Base-by-base conservation (phyloP, 2,113 vertebrate genomes). In the Hippocampus comes region DNA sequence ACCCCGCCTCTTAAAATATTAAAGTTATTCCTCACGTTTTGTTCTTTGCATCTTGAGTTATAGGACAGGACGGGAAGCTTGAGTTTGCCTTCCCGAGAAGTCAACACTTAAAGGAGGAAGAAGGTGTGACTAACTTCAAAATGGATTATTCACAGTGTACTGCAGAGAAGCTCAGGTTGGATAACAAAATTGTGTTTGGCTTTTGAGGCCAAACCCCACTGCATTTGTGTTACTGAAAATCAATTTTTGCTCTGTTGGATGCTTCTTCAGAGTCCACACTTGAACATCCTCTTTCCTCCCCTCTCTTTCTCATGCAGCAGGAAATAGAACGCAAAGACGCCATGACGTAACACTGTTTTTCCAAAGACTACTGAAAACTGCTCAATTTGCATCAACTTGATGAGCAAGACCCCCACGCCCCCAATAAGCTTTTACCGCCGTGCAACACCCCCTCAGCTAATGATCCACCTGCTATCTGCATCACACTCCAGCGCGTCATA, bases 61-160 rank as follows among this genome's bases (percentile, higher is more conserved):
- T 78, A 63, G 27, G 63, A 82, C 60, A 73, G 67, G 81, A 89
- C 77, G 76, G 18, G 57, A 46, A 68, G 70, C 67, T 70, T 79
- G 71, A n/a, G 75, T 21, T 1, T 53, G 73, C 41, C 68, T 68
- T 81, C 70, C 71, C 27, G 6, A 23, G 64, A 49, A 77, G 83
- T 84, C 69, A 78, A 60, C 75, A 82, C 60, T 73, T 63, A 57
- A 79, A 60, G 65, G 79, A 84, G 67, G 66, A 57, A 70, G 69
- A 76, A 76, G 78, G 76, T 78, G 78, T 55, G 76, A 83, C 76
- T 78, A 70, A 77, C 78, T 80, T 82, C 46, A 67, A 83, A 86
- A 84, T 80, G 77, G 79, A 86, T 87, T 80, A 70, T 75, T 75
- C 78, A 80, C 78, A 78, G 77, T 74, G 81, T 79, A 85, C 82